Base-by-base conservation (phyloP, 35 echinoderm and acorn worm genomes). In the Apostichopus californicus region DNA sequence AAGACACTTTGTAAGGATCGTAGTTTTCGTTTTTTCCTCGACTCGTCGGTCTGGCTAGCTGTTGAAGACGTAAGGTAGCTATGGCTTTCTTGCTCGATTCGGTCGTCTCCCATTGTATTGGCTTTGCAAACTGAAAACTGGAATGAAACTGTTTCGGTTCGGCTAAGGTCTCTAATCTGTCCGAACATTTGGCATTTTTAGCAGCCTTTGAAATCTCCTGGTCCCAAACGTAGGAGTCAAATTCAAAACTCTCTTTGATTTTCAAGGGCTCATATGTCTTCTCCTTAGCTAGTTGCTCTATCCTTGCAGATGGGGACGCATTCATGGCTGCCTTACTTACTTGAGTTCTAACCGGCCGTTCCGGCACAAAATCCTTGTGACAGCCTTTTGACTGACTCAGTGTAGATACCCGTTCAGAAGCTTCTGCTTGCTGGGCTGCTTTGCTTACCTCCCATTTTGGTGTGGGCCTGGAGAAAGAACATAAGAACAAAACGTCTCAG, bases 1-100 rank as follows among this genome's bases (percentile, higher is more conserved):
- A 57, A 2, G 97, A 79, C 9, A 99, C 93, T 79, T 94, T 99
- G 77, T 99, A 99, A 11, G 97, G 97, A 84, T 99, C 97, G 87
- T 87, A 99, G 65, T 96, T 94, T 70, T 99, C 97, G 26, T 75
- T 77, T 91, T 99, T 99, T 12, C 95, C 93, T 20, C 97, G 86
- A 68, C 95, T 96, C 77, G 94, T 99, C 56, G 97, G 97, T 22
- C 97, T 87, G 26, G 97, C 93, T 14, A 99, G 66, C 83, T 99
- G 97, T 92, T 99, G 97, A 14, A 99, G 13, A 14, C 97, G 91
- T 82, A 99, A 70, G 24, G 95, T 93, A 7, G 97, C 97, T 3
- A 99, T 96, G 1, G 97, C 97, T 52, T 96, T 96, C 17, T 96
- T 79, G 12, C 93, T 83, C 0, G 97, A 94, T n/a, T 99, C 97